Conservation (phyloP, 2,888 invertebrate species). For the Parnassius smintheus region DNA sequence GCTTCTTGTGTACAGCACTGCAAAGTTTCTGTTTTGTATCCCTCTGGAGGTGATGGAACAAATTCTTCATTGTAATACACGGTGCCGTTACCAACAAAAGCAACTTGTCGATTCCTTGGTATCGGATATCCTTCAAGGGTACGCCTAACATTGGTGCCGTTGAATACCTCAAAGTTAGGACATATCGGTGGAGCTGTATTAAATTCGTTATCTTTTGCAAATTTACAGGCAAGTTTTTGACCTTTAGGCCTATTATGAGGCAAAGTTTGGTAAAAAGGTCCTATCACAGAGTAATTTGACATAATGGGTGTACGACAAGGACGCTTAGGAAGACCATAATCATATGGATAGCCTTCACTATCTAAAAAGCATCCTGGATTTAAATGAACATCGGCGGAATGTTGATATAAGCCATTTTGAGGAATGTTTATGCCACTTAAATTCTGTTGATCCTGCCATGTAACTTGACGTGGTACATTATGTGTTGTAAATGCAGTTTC, state of each 20-base stretch:
- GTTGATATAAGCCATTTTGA: slow-evolving; percentile 81
- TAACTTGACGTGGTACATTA: slow-evolving; percentile 75
- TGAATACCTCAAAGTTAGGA: slow-evolving; percentile 69
- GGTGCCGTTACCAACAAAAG: slow-evolving; percentile 71
- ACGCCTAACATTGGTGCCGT: slow-evolving; percentile 83
- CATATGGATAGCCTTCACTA: slow-evolving; percentile 89
- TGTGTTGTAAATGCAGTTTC: slow-evolving; percentile 68
- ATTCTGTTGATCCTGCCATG: slow-evolving; percentile 78
- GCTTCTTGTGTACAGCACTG: slow-evolving; percentile 72
- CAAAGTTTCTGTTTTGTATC: slow-evolving; percentile 83
- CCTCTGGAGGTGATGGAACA: slow-evolving; percentile 86
- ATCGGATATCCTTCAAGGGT: slow-evolving; percentile 91
- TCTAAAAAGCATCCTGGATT: slow-evolving; percentile 89
- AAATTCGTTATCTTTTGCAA: slow-evolving; percentile 75
- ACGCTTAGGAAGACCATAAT: slow-evolving; percentile 87
- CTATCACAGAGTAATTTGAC: slow-evolving; percentile 68
- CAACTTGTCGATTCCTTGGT: slow-evolving; percentile 75
- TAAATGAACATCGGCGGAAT: slow-evolving; percentile 87
- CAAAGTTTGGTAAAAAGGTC: slow-evolving; percentile 86
- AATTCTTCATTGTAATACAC: slow-evolving; percentile 80
- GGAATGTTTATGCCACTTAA: slow-evolving; percentile 69
- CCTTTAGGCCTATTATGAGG: slow-evolving; percentile 86
- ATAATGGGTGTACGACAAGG: slow-evolving; percentile 70
- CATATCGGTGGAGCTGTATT: slow-evolving; percentile 62
- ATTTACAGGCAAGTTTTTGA: slow-evolving; percentile 73